Conservation (phyloP, 1,140 invertebrate genomes). For the Brachionus plicatilis region DNA sequence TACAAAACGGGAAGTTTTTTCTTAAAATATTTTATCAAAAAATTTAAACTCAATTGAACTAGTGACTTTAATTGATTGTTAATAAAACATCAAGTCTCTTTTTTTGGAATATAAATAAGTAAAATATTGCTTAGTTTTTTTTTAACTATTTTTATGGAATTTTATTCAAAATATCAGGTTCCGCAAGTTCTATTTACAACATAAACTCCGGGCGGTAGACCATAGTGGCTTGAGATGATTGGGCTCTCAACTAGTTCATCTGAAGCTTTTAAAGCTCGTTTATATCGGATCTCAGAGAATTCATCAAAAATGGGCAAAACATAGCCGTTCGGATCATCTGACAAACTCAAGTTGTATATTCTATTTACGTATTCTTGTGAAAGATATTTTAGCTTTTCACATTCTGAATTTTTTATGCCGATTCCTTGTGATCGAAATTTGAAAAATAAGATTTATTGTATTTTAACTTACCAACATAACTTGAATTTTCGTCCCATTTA, state of each 20-base stretch:
- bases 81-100: not conserved
- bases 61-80: not conserved
- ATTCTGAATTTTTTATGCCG: not conserved
- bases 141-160: not conserved
- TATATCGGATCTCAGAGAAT: not conserved
- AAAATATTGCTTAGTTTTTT: too few relatives aligned
- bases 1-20: too few relatives aligned
- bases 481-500: not conserved
- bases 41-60: too few relatives aligned
- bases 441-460: not conserved
- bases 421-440: not conserved
- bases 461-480: not conserved
- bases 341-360: not conserved
- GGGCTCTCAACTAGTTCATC: not conserved
- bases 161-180: not conserved
- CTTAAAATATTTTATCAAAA: too few relatives aligned
- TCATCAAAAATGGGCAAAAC: not conserved
- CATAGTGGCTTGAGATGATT: not conserved
- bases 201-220: not conserved
- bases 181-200: not conserved
- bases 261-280: not conserved
- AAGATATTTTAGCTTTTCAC: not conserved
- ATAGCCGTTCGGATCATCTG: not conserved
- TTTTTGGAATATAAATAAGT: not conserved
- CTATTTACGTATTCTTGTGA: not conserved